These are phyloP conservation scores for Anthoscopus minutus DNA, from an alignment of 2,113 vertebrate genomes.

Conservation along the genomic window DNA sequence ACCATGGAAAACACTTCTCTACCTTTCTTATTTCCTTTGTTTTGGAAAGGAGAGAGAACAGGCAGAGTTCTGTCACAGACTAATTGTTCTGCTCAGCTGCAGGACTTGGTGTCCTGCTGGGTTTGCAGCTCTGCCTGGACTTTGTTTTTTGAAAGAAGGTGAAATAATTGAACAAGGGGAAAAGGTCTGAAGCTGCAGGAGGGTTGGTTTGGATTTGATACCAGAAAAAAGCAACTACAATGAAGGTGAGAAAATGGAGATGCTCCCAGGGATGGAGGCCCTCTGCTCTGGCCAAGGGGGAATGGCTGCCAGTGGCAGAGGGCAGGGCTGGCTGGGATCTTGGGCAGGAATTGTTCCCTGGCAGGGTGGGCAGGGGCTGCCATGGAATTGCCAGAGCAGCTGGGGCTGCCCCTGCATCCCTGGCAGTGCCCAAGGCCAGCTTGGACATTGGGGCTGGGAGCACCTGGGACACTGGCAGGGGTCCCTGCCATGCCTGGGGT, in stretches of 20 bases:
- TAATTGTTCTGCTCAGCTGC: not conserved
- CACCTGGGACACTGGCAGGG: not conserved
- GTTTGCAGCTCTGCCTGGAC: not conserved
- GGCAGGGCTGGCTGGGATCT: not conserved
- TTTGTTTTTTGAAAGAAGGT: not conserved
- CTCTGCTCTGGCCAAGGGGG: not conserved
- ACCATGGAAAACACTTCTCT: rapidly evolving
- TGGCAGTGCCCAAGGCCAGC: not conserved
- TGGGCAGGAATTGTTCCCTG: not conserved
- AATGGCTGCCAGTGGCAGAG: not conserved
- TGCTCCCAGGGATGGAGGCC: not conserved
- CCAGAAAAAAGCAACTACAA: not conserved
- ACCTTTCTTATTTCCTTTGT: no score
- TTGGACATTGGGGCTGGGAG: rapidly evolving
- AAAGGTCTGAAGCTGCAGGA: not conserved
- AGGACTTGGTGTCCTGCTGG: not conserved
- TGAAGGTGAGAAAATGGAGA: not conserved
- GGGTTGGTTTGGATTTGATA: not conserved
- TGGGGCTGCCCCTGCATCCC: not conserved
- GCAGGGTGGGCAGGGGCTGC: not conserved
- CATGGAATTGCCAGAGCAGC: not conserved
- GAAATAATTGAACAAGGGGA: not conserved
- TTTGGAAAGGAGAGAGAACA: not conserved
- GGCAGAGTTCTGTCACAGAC: not conserved
- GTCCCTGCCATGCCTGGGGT: not conserved